Evolutionary conservation across 2,888 invertebrate species (phyloP).

Genomic region (Cyrtodaria siliqua): DNA sequence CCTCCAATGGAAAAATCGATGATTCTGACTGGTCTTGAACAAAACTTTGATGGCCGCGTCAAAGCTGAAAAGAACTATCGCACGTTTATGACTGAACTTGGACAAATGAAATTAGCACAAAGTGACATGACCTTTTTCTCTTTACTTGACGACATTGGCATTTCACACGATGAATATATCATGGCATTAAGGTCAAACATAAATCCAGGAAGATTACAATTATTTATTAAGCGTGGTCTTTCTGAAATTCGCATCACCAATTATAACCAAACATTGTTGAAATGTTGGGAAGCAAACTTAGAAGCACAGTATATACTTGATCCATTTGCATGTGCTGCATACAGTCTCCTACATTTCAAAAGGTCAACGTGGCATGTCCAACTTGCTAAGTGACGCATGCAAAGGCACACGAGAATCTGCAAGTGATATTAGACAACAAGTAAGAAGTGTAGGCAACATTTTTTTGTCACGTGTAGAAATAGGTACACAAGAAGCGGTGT

Average conservation of each 20-base stretch:
- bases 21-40: conserved; percentile 2
- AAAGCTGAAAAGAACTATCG: conserved; percentile 8
- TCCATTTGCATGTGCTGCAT: conserved; percentile 55
- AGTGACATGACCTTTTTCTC: too few relatives aligned
- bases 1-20: conserved; percentile 23
- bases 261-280: conserved; percentile 53
- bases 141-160: too few relatives aligned
- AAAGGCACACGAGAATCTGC: conserved; percentile 25
- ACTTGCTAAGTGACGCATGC: conserved; percentile 47
- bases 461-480: conserved; percentile 61
- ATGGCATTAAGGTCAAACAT: background rate
- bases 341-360: conserved; percentile 62
- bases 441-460: conserved; percentile 56
- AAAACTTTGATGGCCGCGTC: background rate
- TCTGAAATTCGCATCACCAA: conserved; percentile 52
- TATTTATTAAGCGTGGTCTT: conserved; percentile 45
- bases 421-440: conserved; percentile 50
- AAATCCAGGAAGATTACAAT: conserved; percentile 4
- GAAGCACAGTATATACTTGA: conserved; percentile 26
- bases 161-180: conserved; percentile 1
- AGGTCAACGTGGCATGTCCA: conserved; percentile 59
- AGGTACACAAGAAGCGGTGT: conserved; percentile 64
- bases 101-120: too few relatives aligned
- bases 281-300: conserved; percentile 60
- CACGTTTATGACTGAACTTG: conserved; percentile 1